Base-by-base conservation (phyloP, 2,113 vertebrate species). In the Odocoileus virginianus region DNA sequence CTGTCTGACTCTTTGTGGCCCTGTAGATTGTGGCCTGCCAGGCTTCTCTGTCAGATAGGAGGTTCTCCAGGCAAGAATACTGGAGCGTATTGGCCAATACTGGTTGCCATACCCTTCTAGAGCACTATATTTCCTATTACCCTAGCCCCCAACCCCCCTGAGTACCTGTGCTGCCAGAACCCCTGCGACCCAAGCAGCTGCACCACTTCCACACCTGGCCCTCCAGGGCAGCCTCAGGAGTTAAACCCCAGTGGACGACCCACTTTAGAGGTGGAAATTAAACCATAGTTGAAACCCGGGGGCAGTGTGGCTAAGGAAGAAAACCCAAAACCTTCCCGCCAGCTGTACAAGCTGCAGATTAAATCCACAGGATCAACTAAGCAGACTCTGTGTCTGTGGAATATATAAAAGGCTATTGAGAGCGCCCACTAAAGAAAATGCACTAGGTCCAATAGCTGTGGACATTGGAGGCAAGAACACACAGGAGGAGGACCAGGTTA, bases 111-210 rank as follows among this genome's bases (percentile, higher is more conserved):
- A 21, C 64, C n/a, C 64, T 67, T 71, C 64, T 36, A 10, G 17
- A 36, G 8, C 33, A 36, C 64, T 67, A 19, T 17, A 67, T 36
- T 67, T 67, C 17, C 64, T 71, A 3, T n/a, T 21, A 6, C n/a
- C 9, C 1, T 36, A 1, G 17, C n/a, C 1, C 0, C 9, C 64
- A 71, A 71, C 17, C 1, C 17, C n/a, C 9, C 64, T 21, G n/a
- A 71, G 4, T 21, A 36, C 64, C n/a, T 71, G 64, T 36, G n/a
- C n/a, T 71, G 64, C n/a, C 17, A 36, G 64, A 71, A 71, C 17
- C 17, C 17, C 9, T 71, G 64, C 17, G 5, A 36, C n/a, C 17
- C 64, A 36, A 71, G 64, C 64, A 71, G n/a, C n/a, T 36, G n/a
- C 17, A 36, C 64, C n/a, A 71, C 64, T 11, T 71, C 17, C 64